Evolutionary conservation across 2,797 vertebrate species (phyloP).

Genomic region (Siniperca obscura): DNA sequence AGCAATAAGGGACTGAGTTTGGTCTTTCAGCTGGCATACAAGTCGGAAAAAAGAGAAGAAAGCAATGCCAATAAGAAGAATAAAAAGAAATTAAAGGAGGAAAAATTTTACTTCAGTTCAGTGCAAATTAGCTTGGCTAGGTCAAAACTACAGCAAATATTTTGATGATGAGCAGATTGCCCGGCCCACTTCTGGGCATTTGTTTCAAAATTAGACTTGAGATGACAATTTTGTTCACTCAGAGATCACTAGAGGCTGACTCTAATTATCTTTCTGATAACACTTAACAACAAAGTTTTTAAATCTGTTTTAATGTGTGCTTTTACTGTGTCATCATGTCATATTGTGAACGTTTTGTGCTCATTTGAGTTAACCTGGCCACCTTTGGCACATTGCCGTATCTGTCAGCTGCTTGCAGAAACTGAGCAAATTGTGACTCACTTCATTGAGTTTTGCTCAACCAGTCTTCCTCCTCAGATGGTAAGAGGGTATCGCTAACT

Average conservation of each 20-base stretch:
- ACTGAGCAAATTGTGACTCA: slow-evolving; percentile 13
- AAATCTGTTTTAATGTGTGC: slow-evolving; percentile 4
- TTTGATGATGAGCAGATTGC: slow-evolving; percentile 27
- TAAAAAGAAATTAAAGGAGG: not conserved
- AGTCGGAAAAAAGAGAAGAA: not conserved
- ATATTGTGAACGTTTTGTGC: not conserved
- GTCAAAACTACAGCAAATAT: slow-evolving; percentile 18
- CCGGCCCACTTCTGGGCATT: not conserved
- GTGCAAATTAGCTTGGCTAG: not conserved
- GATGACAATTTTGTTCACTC: not conserved
- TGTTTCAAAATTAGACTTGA: slow-evolving; percentile 5
- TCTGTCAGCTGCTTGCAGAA: slow-evolving; percentile 6
- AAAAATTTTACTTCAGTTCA: not conserved
- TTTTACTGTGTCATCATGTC: slow-evolving; percentile 5
- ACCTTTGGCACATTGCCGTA: not conserved
- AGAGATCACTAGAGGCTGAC: not conserved
- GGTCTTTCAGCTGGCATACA: not conserved
- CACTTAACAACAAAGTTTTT: not conserved
- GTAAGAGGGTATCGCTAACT: slow-evolving; percentile 8
- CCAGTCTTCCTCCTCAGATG: slow-evolving; percentile 10
- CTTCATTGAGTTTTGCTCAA: slow-evolving; percentile 5
- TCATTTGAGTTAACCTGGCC: slow-evolving; percentile 11
- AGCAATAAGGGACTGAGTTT: not conserved
- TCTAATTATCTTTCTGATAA: slow-evolving; percentile 4
- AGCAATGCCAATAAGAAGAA: not conserved